A percentile compares a stretch with the other conserved stretches of the same genome.
phyloP scores from a whole-genome alignment of 1,140 invertebrate species.

The Ctenoplectra terminalis region DNA sequence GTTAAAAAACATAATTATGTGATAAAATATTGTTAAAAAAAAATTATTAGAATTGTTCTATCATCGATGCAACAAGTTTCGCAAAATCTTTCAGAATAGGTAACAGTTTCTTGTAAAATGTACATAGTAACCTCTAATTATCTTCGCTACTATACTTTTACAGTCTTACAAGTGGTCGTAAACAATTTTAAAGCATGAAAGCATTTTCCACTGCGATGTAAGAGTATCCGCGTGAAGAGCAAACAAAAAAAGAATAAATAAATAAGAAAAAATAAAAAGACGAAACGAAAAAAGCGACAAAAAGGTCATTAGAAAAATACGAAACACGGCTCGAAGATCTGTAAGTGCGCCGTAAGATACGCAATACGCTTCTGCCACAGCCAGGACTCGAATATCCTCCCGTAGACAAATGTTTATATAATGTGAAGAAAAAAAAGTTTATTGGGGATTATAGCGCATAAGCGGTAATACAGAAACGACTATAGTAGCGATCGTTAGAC shows the following conservation, averaged over 20 bases:
- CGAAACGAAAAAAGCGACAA: no score
- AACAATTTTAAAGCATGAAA: not conserved
- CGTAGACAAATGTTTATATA: not conserved
- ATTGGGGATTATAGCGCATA: slow-evolving; percentile 8
- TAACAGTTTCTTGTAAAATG: not conserved
- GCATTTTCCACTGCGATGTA: no score
- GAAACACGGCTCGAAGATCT: not conserved
- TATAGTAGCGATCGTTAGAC: slow-evolving; percentile 40
- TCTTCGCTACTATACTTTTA: not conserved
- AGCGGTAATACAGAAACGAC: slow-evolving; percentile 3
- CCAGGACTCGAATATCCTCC: not conserved
- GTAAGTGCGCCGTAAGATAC: not conserved
- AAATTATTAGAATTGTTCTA: not conserved
- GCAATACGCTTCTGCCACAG: not conserved
- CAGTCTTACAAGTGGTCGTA: not conserved
- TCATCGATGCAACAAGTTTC: not conserved
- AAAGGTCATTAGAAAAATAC: not conserved
- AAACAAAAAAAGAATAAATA: no score
- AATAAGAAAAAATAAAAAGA: not conserved
- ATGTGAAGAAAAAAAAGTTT: not conserved
- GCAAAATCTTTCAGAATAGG: not conserved
- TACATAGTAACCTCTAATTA: not conserved
- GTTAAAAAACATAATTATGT: no score
- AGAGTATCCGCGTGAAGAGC: no score
- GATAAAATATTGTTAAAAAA: no score